Conservation (phyloP, 2,797 vertebrate species). For the Artibeus lituratus region DNA sequence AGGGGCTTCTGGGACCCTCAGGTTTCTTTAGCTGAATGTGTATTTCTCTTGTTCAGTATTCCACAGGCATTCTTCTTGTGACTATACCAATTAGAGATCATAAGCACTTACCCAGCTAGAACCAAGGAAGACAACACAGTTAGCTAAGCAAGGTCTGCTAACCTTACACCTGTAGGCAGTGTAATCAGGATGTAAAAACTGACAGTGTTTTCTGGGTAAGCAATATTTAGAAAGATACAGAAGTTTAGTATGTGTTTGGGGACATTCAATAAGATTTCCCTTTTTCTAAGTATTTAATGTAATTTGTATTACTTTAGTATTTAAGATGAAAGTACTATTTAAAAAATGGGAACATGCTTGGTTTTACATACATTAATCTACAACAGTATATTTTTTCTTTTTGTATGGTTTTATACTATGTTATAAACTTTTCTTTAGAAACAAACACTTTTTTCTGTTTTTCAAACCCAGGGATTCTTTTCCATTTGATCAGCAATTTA, state of each 20-base stretch:
- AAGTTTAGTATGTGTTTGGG: neutral
- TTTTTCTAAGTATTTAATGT: neutral
- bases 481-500: constrained; percentile 96
- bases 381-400: neutral
- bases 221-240: neutral
- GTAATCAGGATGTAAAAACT: neutral
- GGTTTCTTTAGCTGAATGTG: neutral
- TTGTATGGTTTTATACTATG: neutral
- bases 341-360: neutral
- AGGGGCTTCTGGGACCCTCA: neutral
- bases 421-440: constrained; percentile 23
- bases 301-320: neutral
- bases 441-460: constrained; percentile 7
- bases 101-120: neutral
- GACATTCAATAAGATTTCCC: neutral
- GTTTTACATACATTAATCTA: neutral
- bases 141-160: neutral
- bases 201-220: neutral
- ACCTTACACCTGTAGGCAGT: neutral
- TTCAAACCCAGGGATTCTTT: constrained; percentile 90
- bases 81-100: neutral
- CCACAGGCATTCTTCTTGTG: neutral
- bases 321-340: constrained; percentile 25
- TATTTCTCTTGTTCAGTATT: neutral
- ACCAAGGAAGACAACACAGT: neutral